phyloP scores from a whole-genome alignment of 2,888 invertebrate species.

The Macrophya annulata region DNA sequence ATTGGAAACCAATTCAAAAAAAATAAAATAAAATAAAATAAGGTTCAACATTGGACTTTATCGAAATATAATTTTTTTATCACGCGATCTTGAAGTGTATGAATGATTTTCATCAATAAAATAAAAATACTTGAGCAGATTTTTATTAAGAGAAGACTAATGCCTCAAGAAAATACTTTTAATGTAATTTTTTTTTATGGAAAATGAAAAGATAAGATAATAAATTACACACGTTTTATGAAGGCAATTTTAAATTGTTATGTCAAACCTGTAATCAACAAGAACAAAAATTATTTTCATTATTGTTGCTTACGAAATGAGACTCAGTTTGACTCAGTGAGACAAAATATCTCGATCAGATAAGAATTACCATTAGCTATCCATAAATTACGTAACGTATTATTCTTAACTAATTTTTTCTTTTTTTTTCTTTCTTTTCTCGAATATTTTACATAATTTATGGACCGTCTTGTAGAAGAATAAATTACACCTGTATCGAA shows the following conservation, averaged over 20 bases:
- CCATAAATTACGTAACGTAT: not conserved
- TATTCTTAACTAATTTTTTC: not conserved
- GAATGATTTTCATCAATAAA: not conserved
- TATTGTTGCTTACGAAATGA: too few species aligned
- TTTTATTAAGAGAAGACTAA: not conserved
- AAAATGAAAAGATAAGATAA: not conserved
- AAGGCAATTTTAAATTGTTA: not conserved
- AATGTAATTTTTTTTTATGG: not conserved
- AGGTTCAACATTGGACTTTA: not conserved
- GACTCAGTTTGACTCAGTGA: not conserved
- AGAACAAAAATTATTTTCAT: too few species aligned
- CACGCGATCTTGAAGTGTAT: not conserved
- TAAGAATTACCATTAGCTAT: not conserved
- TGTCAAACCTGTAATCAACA: too few species aligned
- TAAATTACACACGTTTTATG: not conserved
- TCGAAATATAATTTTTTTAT: not conserved
- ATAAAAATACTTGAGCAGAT: not conserved
- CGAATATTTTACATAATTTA: not conserved
- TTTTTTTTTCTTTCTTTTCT: not conserved
- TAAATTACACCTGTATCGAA: not conserved
- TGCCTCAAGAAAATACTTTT: too few species aligned
- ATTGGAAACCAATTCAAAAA: not conserved
- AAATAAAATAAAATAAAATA: not conserved
- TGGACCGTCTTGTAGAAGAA: not conserved
- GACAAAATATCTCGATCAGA: not conserved